Evolutionary conservation across 37 sponge, comb jelly and placozoan species (phyloP).

Genomic region (Hexactinellida sp.): DNA sequence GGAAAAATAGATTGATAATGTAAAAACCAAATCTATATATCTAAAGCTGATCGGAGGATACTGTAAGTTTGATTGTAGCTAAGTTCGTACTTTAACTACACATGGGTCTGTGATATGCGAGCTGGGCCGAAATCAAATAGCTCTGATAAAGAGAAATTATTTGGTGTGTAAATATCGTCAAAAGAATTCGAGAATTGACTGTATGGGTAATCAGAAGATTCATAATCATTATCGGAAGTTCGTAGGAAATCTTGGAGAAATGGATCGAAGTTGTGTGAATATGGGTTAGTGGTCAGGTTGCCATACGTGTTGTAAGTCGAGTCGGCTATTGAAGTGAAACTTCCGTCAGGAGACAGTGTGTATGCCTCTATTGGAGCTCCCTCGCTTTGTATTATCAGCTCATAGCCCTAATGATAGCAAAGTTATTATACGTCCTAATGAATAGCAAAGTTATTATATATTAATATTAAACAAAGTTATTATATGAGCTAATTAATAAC

Average conservation of each 20-base stretch:
- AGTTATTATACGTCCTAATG: too few relatives aligned
- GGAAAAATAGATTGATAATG: conserved; percentile 4
- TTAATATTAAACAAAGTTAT: too few relatives aligned
- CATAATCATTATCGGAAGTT: neutral
- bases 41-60: neutral
- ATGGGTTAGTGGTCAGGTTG: neutral
- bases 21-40: neutral
- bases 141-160: conserved; percentile 7
- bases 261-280: neutral
- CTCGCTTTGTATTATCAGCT: neutral
- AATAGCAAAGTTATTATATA: too few relatives aligned
- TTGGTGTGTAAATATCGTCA: neutral
- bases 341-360: neutral
- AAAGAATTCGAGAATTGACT: neutral
- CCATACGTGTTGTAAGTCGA: neutral
- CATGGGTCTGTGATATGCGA: neutral
- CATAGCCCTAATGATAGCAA: neutral
- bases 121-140: neutral
- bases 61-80: neutral
- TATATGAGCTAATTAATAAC: too few relatives aligned
- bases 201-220: neutral
- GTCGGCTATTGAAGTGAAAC: neutral
- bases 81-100: neutral
- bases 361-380: neutral
- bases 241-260: conserved; percentile 7